Evolutionary conservation across 2,113 vertebrate genomes (phyloP), one percentile per base, ranked within the genome.

Genomic region (Empidonax traillii): DNA sequence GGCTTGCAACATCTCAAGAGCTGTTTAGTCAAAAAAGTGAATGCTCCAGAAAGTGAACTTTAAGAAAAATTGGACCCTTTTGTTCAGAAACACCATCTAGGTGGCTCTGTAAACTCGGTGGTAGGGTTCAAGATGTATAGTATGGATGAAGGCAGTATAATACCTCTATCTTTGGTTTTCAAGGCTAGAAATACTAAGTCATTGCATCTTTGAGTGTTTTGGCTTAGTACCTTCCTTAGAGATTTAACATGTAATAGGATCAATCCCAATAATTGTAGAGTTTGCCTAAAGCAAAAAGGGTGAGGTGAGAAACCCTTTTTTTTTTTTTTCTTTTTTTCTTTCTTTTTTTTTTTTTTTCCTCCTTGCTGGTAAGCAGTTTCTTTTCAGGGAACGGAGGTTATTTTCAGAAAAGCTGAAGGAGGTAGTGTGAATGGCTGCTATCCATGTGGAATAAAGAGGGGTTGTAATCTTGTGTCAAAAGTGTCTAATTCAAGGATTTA

Each of bases 401-500:
- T 47, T 56, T 80, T 85, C 75, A 84, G 82, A 3, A 1, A 30
- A 92, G 59, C 82, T 53, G 27, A 58, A 69, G 78, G 90, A 66
- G 78, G 72, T 75, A 44, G 33, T 7, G 1, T 72, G 68, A 94
- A 86, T 80, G 76, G 73, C 88, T 72, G 76, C 83, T 68, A 55
- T 52, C 93, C 83, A 9, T 24, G 90, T 65, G 66, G 53, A 86
- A 90, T 92, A 90, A 94, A 92, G 69, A 93, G 31, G 55, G 69
- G 76, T 72, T 92, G 80, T 81, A 87, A 84, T 86, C 76, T 94
- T 63, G 62, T 92, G 92, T 90, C 80, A 75, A 3, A 86, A 84
- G 92, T 75, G 88, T 94, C 92, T 93, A 35, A 52, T 89, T 95
- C 49, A 65, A 89, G 92, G 88, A 75, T 90, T 94, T 96, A 95